Conservation (phyloP, 2,888 invertebrate species). For the Tetheella fluctuosa region DNA sequence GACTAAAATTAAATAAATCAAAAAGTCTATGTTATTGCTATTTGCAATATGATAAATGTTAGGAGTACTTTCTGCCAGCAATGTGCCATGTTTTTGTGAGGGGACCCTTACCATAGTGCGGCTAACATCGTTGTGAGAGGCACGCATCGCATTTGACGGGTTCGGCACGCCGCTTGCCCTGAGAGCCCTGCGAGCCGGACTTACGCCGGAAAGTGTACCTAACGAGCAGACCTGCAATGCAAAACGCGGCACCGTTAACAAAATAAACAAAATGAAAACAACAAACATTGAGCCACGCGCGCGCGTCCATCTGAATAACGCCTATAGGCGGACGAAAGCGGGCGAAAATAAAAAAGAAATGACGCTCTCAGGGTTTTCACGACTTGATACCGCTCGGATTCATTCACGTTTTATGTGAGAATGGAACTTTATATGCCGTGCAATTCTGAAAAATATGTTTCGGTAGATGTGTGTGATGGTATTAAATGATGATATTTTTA, state of each 20-base stretch:
- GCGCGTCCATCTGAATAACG: constrained; percentile 82
- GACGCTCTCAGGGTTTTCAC: constrained; percentile 69
- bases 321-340: constrained; percentile 79
- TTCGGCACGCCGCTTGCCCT: constrained; percentile 80
- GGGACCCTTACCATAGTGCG: constrained; percentile 80
- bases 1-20: background rate
- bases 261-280: constrained; percentile 75
- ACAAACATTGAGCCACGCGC: constrained; percentile 65
- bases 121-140: constrained; percentile 84
- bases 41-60: constrained; percentile 12
- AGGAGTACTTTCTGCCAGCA: constrained; percentile 55
- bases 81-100: constrained; percentile 48
- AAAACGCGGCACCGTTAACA: constrained; percentile 84
- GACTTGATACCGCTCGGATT: constrained; percentile 70
- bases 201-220: constrained; percentile 85
- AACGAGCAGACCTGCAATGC: constrained; percentile 85
- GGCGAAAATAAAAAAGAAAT: constrained; percentile 69
- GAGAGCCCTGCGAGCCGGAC: constrained; percentile 82
- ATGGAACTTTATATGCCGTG: constrained; percentile 58
- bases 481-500: constrained; percentile 45
- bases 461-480: constrained; percentile 53
- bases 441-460: constrained; percentile 48
- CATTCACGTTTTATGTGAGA: constrained; percentile 68
- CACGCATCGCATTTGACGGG: constrained; percentile 84
- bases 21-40: background rate